Conservation (phyloP, 2,113 vertebrate genomes). For the cattle (Bos taurus) region DNA sequence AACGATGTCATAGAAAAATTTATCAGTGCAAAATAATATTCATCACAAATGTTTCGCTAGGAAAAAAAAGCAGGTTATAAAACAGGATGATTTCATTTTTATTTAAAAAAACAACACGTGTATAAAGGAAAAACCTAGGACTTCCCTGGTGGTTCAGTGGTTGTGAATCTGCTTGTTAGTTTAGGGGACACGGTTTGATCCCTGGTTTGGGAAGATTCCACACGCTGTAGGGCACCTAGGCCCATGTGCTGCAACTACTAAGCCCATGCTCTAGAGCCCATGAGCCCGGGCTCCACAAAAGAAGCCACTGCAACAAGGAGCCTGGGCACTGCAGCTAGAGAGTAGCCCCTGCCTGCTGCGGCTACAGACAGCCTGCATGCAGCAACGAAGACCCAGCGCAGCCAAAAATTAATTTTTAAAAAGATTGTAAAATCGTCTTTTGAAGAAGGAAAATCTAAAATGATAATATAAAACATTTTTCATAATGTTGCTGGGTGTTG, state of each 20-base stretch:
- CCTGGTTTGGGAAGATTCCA: neutral
- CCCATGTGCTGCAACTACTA: neutral
- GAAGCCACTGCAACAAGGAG: neutral
- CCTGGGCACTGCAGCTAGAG: neutral
- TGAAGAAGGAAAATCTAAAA: neutral
- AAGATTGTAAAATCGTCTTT: neutral
- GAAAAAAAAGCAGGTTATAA: neutral
- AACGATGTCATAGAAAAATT: neutral
- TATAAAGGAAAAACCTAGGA: neutral
- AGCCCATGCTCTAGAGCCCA: neutral
- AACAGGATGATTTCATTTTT: neutral
- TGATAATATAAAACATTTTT: neutral
- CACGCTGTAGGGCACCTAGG: neutral
- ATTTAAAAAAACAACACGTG: neutral
- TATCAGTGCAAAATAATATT: neutral
- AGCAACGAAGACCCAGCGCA: accelerated
- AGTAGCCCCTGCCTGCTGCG: neutral
- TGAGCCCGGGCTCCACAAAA: neutral
- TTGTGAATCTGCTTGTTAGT: neutral
- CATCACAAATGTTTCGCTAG: neutral
- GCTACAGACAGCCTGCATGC: neutral
- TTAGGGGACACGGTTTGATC: neutral
- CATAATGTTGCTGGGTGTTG: neutral
- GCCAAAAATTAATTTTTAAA: neutral
- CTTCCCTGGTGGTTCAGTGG: neutral